A percentile compares a stretch with the other conserved stretches of the same genome.
Conservation (phyloP, 2,113 vertebrate genomes). For the Chelonoidis abingdonii region DNA sequence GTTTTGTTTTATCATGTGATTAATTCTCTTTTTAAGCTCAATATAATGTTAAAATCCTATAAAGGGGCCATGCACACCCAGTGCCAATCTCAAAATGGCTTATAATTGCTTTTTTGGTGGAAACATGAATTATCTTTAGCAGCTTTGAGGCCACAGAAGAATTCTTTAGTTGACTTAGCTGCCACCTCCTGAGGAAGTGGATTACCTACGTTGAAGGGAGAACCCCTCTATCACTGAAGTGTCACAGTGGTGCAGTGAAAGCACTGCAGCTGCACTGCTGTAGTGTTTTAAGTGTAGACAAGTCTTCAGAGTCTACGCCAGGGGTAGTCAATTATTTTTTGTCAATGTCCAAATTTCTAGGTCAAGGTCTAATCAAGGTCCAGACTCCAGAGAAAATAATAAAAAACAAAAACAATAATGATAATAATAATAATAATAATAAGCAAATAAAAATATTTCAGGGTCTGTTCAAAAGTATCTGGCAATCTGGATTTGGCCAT, state of each 20-base stretch:
- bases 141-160: neutral
- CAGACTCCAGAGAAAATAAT: no score
- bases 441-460: no score
- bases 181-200: no score
- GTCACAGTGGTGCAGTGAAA: neutral
- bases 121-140: neutral
- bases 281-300: neutral
- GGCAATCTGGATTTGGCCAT: no score
- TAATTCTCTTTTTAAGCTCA: slow-evolving; percentile 46
- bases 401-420: no score
- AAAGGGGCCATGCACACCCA: neutral
- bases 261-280: neutral
- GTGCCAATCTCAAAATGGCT: slow-evolving; percentile 2
- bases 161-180: no score
- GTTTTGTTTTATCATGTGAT: slow-evolving; percentile 13
- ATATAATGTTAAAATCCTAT: neutral
- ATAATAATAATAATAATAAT: no score
- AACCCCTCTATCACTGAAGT: neutral
- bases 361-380: no score
- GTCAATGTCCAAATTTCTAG: no score
- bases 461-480: no score
- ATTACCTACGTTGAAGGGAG: neutral
- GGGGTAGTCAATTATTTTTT: no score
- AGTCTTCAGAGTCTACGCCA: neutral
- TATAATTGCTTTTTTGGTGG: neutral